These are phyloP conservation scores for Eurystomus glaucurus DNA, from an alignment of 2,797 vertebrate genomes.

Conservation along the genomic window DNA sequence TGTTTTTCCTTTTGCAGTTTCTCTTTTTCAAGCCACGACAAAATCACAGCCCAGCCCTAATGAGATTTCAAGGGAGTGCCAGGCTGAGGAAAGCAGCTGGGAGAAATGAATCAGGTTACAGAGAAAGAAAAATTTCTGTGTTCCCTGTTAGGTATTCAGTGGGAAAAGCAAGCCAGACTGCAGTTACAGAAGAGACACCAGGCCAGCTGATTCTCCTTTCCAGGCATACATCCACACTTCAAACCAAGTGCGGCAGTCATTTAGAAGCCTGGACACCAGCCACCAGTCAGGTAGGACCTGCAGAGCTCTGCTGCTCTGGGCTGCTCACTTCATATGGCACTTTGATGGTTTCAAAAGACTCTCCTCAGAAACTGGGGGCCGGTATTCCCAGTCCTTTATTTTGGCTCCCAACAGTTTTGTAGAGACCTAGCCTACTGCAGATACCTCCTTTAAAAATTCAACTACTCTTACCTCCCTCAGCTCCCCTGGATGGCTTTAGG, in stretches of 20 bases:
- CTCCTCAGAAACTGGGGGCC: fast-evolving
- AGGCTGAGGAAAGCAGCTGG: not conserved
- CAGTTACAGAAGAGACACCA: not conserved
- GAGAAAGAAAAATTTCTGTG: not conserved
- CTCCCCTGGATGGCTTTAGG: not conserved
- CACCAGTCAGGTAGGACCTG: not conserved
- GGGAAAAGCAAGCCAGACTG: not conserved
- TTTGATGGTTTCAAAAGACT: not conserved
- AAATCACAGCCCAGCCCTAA: conserved; percentile 33
- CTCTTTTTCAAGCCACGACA: not conserved
- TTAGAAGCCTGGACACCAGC: not conserved
- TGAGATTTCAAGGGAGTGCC: conserved; percentile 20
- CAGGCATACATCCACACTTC: not conserved
- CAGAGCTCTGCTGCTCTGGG: not conserved
- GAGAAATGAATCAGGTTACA: not conserved
- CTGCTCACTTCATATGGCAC: not conserved
- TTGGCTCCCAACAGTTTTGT: not conserved
- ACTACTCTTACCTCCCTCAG: not conserved
- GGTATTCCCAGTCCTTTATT: not conserved
- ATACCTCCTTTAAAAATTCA: not conserved
- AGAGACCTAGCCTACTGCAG: not conserved
- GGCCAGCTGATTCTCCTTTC: not conserved
- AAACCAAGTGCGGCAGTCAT: not conserved
- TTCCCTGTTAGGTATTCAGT: not conserved
- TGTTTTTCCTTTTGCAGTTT: not conserved